Base-by-base conservation (phyloP, 2,113 vertebrate species). In the Chinchilla lanigera region DNA sequence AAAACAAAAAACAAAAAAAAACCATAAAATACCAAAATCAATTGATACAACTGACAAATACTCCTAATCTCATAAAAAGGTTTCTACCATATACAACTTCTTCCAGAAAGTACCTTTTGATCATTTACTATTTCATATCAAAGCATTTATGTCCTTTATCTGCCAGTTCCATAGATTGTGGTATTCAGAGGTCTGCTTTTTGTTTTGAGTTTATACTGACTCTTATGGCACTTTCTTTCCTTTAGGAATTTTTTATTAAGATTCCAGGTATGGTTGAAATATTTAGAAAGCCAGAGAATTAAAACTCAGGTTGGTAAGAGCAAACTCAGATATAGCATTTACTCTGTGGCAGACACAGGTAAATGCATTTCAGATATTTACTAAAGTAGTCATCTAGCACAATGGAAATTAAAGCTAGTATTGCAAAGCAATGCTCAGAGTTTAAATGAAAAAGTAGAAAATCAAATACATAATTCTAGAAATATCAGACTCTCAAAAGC, bases 361-460 rank as follows among this genome's bases (percentile, higher is more conserved):
- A 89, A 82, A 47, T 67, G 0, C 0, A 30, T 84, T 77, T 93
- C 6, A 33, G 75, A 56, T 88, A 50, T 89, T 89, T 89, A 58
- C 38, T 41, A 60, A 95, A 58, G 47, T 38, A 89, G n/a, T 54
- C 47, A 73, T 75, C 78, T 88, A 93, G 60, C 26, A 16, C 81
- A 73, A 22, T 50, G 69, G 58, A 83, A 77, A 89, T 93, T 84
- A 77, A 77, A 67, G 77, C 35, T 71, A 47, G 14, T 58, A 77
- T 69, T 84, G 67, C 24, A 84, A 93, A 77, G 56, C 11, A 82
- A 33, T n/a, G 11, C 12, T 63, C 41, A n/a, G 86, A 87, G 65
- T 87, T 92, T 26, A 95, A 95, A 81, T 73, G 63, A 81, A 87
- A 92, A 44, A 41, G 33, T 75, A 13, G 11, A 92, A 84, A 92